phyloP scores from a whole-genome alignment of 2,888 invertebrate genomes.

The Drosophila setosimentum region DNA sequence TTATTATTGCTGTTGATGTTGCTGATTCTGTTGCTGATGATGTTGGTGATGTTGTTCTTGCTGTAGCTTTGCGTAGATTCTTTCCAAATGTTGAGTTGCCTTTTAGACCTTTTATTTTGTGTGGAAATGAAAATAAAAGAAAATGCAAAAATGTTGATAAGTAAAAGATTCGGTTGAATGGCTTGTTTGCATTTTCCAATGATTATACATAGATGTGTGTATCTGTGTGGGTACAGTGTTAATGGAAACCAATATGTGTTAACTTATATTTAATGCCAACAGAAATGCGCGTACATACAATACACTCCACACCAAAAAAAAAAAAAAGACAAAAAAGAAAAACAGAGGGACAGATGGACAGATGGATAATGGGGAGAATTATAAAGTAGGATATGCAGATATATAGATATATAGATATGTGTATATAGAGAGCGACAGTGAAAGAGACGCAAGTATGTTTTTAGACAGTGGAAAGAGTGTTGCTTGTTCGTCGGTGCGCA shows the following conservation, averaged over 20 bases:
- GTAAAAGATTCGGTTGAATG: not conserved
- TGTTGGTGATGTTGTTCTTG: constrained; percentile 63
- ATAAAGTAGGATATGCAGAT: constrained; percentile 3
- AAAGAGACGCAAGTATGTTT: constrained; percentile 16
- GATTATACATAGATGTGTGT: constrained; percentile 20
- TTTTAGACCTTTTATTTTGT: constrained; percentile 74
- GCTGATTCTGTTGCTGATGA: constrained; percentile 50
- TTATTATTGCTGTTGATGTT: constrained; percentile 41
- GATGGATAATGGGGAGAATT: not conserved
- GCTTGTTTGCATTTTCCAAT: not conserved
- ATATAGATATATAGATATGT: constrained; percentile 2
- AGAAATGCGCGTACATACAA: constrained; percentile 12
- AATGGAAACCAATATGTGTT: constrained; percentile 35
- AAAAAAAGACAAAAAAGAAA: not conserved
- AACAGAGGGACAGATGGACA: not conserved
- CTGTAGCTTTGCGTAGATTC: constrained; percentile 77
- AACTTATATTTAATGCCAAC: constrained; percentile 11
- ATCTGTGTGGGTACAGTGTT: constrained; percentile 17
- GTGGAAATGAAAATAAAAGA: constrained; percentile 1
- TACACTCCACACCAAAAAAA: constrained; percentile 33
- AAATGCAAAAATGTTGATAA: not conserved
- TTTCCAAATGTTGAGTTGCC: constrained; percentile 82
- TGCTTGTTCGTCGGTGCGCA: constrained; percentile 33
- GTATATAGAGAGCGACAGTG: constrained; percentile 29
- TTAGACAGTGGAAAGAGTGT: constrained; percentile 22